Evolutionary conservation across 2,797 vertebrate genomes (phyloP).

Genomic region (Arremon brunneinucha): DNA sequence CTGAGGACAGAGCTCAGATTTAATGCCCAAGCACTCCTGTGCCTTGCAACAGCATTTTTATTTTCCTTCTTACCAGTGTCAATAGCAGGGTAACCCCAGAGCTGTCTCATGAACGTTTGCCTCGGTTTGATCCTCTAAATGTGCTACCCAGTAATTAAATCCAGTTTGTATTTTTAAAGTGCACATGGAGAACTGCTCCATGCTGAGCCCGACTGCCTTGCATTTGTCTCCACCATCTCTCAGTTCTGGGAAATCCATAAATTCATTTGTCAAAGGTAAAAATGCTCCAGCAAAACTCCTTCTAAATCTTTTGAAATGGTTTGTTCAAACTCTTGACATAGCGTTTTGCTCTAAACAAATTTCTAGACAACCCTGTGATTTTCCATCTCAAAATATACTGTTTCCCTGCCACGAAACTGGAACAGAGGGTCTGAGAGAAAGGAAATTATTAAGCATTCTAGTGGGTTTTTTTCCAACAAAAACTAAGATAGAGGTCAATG

Average conservation of each 20-base stretch:
- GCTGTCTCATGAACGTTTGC: constrained; percentile 4
- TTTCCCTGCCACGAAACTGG: constrained; percentile 66
- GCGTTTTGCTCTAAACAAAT: constrained; percentile 70
- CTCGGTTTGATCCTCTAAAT: background rate
- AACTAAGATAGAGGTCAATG: constrained; percentile 86
- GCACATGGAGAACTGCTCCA: background rate
- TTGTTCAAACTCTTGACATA: constrained; percentile 57
- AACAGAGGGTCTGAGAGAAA: constrained; percentile 75
- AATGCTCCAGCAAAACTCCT: constrained; percentile 16
- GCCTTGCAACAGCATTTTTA: background rate
- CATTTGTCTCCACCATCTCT: background rate
- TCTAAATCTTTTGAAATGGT: constrained; percentile 48
- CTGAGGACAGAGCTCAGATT: background rate
- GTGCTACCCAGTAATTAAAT: constrained; percentile 20
- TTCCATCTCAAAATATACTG: constrained; percentile 64
- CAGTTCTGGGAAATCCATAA: constrained; percentile 43
- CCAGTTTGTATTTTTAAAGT: constrained; percentile 32
- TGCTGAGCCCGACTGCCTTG: background rate
- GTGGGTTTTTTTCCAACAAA: constrained; percentile 71
- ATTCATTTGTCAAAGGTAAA: constrained; percentile 52
- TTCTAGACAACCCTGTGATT: constrained; percentile 56
- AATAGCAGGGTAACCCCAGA: constrained; percentile 10
- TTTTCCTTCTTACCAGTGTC: background rate
- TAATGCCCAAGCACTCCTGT: background rate
- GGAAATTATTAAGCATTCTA: constrained; percentile 81